phyloP scores from a whole-genome alignment of 2,797 vertebrate genomes.

The Peromyscus nudipes region DNA sequence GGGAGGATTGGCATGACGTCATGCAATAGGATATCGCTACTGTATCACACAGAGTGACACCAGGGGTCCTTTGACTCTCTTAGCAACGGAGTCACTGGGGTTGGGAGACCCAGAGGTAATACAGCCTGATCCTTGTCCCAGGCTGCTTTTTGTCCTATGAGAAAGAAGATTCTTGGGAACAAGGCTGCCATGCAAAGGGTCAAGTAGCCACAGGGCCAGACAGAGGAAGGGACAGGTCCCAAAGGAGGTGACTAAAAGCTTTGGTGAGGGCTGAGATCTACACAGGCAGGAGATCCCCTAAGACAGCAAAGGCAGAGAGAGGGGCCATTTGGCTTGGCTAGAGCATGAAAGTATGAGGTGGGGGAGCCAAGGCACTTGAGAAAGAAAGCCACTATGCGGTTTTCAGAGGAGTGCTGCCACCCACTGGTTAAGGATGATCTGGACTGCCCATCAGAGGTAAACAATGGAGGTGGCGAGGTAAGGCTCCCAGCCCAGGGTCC shows the following conservation, averaged over 20 bases:
- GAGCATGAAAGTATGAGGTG: not conserved
- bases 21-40: not conserved
- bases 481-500: not conserved
- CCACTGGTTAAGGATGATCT: not conserved
- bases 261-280: not conserved
- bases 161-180: not conserved
- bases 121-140: not conserved
- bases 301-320: not conserved
- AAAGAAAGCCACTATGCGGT: not conserved
- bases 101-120: not conserved
- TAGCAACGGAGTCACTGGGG: not conserved
- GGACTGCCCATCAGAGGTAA: not conserved
- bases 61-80: not conserved
- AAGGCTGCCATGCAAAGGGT: not conserved
- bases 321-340: not conserved
- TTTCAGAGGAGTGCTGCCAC: not conserved
- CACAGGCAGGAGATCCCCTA: not conserved
- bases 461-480: not conserved
- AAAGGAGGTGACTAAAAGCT: not conserved
- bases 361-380: fast-evolving
- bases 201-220: not conserved
- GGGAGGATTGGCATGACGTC: not conserved
- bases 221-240: not conserved
- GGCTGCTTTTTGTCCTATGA: not conserved
- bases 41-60: not conserved